Conservation (phyloP, 2,888 invertebrate species). For the Pilophorus perplexus region DNA sequence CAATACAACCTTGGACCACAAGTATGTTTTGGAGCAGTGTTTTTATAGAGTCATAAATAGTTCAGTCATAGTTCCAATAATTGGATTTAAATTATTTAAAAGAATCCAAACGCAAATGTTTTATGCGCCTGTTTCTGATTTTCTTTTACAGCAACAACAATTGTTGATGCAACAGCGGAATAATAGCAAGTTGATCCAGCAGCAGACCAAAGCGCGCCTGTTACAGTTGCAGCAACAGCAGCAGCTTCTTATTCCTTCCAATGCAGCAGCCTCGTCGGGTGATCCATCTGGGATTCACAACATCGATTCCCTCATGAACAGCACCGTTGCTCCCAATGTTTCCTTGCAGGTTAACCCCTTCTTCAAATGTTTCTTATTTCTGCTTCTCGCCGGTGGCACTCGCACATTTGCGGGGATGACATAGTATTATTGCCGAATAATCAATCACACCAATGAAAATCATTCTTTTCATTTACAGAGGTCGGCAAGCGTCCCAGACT, state of each 20-base stretch:
- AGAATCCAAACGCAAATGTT: neutral
- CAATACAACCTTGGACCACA: slow-evolving; percentile 47
- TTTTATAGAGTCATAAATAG: neutral
- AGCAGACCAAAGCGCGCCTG: slow-evolving; percentile 63
- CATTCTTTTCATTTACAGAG: slow-evolving; percentile 51
- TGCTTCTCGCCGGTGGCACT: neutral
- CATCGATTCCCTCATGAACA: slow-evolving; percentile 80
- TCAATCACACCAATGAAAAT: neutral
- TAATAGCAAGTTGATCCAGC: slow-evolving; percentile 51
- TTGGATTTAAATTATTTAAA: neutral
- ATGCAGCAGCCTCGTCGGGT: slow-evolving; percentile 64
- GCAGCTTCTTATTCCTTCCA: slow-evolving; percentile 75
- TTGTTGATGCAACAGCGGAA: slow-evolving; percentile 51
- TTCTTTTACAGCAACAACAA: slow-evolving; percentile 44
- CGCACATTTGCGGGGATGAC: no score
- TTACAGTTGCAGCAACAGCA: slow-evolving; percentile 78
- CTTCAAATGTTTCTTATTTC: no score
- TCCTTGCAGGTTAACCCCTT: slow-evolving; percentile 61
- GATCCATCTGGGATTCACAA: slow-evolving; percentile 61
- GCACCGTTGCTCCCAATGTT: slow-evolving; percentile 85
- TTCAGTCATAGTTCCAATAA: neutral
- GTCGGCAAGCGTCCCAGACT: slow-evolving; percentile 56
- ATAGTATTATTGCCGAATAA: neutral
- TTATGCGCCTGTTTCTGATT: slow-evolving; percentile 18
- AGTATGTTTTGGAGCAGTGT: slow-evolving; percentile 29